Evolutionary conservation across 92 coral and sea anemone genomes (phyloP), one percentile per base, ranked within the genome.

Genomic region (Porites evermanni): DNA sequence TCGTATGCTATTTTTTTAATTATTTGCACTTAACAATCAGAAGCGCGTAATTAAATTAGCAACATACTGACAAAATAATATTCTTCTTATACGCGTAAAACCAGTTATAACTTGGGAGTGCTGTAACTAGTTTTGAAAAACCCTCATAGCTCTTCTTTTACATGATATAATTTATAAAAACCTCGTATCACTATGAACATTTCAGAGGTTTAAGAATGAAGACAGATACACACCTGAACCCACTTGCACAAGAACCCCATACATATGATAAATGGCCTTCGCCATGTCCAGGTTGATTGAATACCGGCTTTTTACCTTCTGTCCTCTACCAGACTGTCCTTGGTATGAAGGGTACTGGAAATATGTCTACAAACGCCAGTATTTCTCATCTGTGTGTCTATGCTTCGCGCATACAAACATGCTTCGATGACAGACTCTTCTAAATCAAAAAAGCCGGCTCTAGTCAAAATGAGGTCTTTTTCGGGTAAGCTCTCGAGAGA

Each of bases 401-500:
- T 72, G 87, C 66, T 72, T 72, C 19, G 60, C 87, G 44, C 80
- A 83, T 18, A 60, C 71, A 2, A 23, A 29, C 87, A 72, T 72
- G 32, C 61, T n/a, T 61, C 58, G 10, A 59, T 29, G 9, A 32
- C 44, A 1, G 80, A 63, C n/a, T 70, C 89, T 3, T 74, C 81
- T 13, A 84, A n/a, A 29, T 84, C 81, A 21, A 63, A 74, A 56
- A 74, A 47, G 20, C 88, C 88, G 23, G 77, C 79, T 24, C 86
- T 38, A 29, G 86, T 69, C 13, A 82, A 58, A 3, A 82, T 53
- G 61, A 70, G 20, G 12, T 50, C 78, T 9, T 24, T 32, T 75
- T 82, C 78, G 53, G 78, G 12, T 66, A 82, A 23, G 14, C 13
- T 67, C 19, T 84, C 50, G 10, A 26, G 58, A 0, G 88, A 85